Percentiles rank a stretch among this genome's conserved stretches.
These are phyloP conservation scores for Alcedo quadribrachys DNA, from an alignment of 2,797 vertebrate species.

Conservation along the genomic window DNA sequence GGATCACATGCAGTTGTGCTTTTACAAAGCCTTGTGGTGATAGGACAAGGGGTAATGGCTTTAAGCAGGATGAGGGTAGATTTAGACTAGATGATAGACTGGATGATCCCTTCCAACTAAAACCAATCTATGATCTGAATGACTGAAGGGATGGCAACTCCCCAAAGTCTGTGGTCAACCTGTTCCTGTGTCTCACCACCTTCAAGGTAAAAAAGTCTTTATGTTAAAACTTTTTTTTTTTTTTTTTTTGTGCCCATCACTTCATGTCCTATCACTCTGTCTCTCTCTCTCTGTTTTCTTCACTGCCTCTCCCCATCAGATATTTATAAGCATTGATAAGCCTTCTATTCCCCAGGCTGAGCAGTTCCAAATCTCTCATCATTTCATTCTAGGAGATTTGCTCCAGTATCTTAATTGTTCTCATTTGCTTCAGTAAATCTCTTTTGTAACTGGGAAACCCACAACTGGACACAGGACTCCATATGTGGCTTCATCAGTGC, in stretches of 20 bases:
- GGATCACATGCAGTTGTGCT: not conserved
- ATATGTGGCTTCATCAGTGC: not conserved
- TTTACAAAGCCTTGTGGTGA: not conserved
- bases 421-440: not conserved
- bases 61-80: too few species aligned
- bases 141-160: not conserved
- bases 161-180: not conserved
- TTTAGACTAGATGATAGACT: too few species aligned
- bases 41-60: too few species aligned
- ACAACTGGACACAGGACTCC: not conserved
- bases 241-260: not conserved
- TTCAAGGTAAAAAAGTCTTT: not conserved
- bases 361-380: not conserved
- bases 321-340: not conserved
- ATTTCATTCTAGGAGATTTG: not conserved
- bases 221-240: not conserved
- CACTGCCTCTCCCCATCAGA: not conserved
- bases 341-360: not conserved
- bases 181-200: not conserved
- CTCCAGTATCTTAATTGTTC: not conserved
- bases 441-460: not conserved
- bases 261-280: not conserved
- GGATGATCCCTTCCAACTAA: too few species aligned
- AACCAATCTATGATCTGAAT: too few species aligned
- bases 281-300: not conserved